phyloP scores from a whole-genome alignment of 2,888 invertebrate genomes.

The Chalcis sispes region DNA sequence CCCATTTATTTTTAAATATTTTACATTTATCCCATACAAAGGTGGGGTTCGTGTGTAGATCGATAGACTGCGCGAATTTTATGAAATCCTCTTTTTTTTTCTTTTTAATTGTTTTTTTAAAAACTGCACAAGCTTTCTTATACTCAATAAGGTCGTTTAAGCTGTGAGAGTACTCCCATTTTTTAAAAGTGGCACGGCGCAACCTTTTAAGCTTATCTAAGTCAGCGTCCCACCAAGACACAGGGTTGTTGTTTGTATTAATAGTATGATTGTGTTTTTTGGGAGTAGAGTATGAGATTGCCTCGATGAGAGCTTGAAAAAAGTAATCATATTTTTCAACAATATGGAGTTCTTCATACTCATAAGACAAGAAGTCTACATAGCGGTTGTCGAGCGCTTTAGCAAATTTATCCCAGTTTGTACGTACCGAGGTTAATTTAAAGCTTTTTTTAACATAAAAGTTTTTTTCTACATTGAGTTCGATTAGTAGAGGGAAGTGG shows the following conservation, averaged over 20 bases:
- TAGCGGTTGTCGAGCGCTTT: neutral
- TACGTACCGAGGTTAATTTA: neutral
- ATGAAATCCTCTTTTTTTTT: slow-evolving; percentile 37
- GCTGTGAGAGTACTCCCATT: slow-evolving; percentile 32
- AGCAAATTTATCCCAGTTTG: neutral
- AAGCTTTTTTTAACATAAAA: neutral
- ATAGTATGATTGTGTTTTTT: neutral
- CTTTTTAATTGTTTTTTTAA: slow-evolving; percentile 41
- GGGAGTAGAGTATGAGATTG: neutral
- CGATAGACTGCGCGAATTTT: slow-evolving; percentile 34
- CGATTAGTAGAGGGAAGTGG: neutral
- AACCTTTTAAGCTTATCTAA: slow-evolving; percentile 32
- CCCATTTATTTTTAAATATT: slow-evolving; percentile 39
- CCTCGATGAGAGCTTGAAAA: neutral
- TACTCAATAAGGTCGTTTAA: slow-evolving; percentile 31
- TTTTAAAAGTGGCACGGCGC: slow-evolving; percentile 39
- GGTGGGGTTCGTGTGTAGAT: slow-evolving; percentile 27
- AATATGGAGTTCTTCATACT: neutral
- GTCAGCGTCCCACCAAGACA: slow-evolving; percentile 51
- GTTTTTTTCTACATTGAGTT: neutral
- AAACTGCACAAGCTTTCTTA: slow-evolving; percentile 35
- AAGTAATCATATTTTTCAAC: slow-evolving; percentile 6
- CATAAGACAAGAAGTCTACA: neutral
- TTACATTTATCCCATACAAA: slow-evolving; percentile 33
- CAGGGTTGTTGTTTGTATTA: neutral